These are phyloP conservation scores for Pteruthius melanotis DNA, from an alignment of 2,113 vertebrate genomes.

Conservation along the genomic window DNA sequence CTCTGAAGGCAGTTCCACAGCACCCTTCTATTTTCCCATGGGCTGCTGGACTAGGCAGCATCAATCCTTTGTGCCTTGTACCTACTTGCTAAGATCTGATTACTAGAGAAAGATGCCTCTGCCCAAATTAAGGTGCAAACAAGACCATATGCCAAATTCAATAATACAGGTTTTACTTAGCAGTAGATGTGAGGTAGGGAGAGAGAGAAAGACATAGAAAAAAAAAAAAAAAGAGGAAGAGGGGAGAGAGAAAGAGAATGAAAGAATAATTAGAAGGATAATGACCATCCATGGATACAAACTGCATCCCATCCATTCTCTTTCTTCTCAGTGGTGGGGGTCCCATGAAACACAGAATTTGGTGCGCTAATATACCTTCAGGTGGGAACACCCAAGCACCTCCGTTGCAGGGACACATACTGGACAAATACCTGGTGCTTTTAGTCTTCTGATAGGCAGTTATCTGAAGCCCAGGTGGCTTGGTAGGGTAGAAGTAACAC, in stretches of 20 bases:
- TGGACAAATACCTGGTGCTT: background rate
- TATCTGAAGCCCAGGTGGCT: background rate
- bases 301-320: background rate
- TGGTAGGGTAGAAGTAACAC: background rate
- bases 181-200: background rate
- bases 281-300: background rate
- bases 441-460: background rate
- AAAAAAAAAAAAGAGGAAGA: no score
- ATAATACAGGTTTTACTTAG: background rate
- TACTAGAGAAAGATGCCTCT: background rate
- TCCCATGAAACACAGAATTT: background rate
- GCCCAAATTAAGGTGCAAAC: background rate
- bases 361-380: background rate
- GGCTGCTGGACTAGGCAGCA: background rate
- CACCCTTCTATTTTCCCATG: background rate
- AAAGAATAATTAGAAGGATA: no score
- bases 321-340: background rate
- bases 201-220: no score
- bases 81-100: background rate
- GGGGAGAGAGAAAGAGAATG: background rate
- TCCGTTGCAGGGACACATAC: fast-evolving
- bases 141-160: background rate
- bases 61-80: background rate
- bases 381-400: background rate
- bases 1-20: background rate